These are phyloP conservation scores for Erithacus rubecula DNA, from an alignment of 2,797 vertebrate species.

Conservation along the genomic window DNA sequence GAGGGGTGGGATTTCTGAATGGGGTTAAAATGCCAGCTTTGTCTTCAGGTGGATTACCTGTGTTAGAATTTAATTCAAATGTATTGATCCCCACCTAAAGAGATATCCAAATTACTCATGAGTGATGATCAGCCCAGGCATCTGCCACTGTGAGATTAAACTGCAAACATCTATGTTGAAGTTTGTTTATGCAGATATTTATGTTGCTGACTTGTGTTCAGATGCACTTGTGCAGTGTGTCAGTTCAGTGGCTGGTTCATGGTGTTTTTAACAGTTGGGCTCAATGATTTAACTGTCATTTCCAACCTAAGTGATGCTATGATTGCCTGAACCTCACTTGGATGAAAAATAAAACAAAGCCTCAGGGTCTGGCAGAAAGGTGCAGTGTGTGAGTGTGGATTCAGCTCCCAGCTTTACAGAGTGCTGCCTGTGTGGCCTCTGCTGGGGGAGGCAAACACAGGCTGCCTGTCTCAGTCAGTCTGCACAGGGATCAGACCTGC, in stretches of 20 bases:
- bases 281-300: background rate
- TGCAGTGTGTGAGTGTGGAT: background rate
- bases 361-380: background rate
- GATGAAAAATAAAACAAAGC: background rate
- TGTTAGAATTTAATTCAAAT: background rate
- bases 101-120: background rate
- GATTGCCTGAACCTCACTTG: background rate
- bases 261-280: background rate
- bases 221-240: background rate
- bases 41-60: background rate
- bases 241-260: background rate
- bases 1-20: background rate
- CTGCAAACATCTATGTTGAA: background rate
- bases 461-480: background rate
- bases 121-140: background rate
- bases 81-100: background rate
- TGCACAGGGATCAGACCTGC: background rate
- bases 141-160: background rate
- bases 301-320: background rate
- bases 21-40: background rate
- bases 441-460: rapidly evolving
- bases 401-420: background rate
- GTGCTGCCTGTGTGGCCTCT: background rate
- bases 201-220: background rate
- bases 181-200: background rate